A percentile compares a stretch with the other conserved stretches of the same genome.
phyloP scores from a whole-genome alignment of 2,113 vertebrate genomes.

The Ceyx cyanopectus region DNA sequence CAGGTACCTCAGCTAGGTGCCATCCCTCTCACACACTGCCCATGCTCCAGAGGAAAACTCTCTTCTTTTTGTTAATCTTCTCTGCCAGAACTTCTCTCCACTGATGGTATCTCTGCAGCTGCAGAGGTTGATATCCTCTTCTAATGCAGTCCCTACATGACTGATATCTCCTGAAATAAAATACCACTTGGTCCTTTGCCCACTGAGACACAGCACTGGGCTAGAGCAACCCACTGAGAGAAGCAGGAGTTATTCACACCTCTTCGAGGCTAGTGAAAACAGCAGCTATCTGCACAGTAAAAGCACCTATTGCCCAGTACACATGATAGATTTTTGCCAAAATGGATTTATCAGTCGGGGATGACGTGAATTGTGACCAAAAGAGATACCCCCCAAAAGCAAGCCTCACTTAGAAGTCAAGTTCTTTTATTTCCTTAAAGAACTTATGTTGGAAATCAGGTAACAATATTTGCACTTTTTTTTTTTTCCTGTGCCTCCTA shows the following conservation, averaged over 20 bases:
- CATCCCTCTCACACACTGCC: neutral
- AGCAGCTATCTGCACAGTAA: constrained; percentile 7
- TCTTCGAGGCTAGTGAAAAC: neutral
- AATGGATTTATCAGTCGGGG: neutral
- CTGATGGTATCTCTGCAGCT: neutral
- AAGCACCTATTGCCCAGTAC: neutral
- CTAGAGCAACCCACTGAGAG: neutral
- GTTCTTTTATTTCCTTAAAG: neutral
- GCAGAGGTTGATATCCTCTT: neutral
- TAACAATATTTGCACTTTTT: neutral
- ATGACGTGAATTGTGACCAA: neutral
- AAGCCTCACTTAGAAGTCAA: neutral
- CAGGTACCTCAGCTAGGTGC: neutral
- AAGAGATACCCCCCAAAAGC: neutral
- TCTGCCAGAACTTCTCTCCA: neutral
- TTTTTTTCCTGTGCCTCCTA: neutral
- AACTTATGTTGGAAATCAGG: neutral
- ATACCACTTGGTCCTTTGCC: neutral
- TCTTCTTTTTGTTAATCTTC: neutral
- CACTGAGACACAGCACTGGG: neutral
- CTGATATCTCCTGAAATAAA: neutral
- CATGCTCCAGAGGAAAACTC: neutral
- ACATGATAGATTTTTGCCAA: neutral
- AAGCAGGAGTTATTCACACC: neutral
- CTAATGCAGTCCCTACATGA: rapidly evolving